phyloP scores from a whole-genome alignment of 2,797 vertebrate species.

The Toxotes lorentzi region DNA sequence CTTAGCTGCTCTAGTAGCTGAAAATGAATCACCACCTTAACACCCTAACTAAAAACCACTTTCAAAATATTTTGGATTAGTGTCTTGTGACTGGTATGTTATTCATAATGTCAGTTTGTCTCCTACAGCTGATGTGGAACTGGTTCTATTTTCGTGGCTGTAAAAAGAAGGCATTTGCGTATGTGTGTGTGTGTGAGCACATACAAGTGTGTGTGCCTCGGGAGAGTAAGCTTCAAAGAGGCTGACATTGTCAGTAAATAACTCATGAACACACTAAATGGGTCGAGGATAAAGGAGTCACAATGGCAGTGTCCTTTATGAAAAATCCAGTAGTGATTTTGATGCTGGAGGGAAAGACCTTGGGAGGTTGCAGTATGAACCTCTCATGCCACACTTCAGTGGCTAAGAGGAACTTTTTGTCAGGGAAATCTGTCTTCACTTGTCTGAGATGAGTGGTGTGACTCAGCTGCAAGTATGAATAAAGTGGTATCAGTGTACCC shows the following conservation, averaged over 20 bases:
- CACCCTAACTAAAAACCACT: neutral
- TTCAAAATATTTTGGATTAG: neutral
- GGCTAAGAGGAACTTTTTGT: slow-evolving; percentile 23
- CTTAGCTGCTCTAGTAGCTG: neutral
- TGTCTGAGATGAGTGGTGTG: slow-evolving; percentile 8
- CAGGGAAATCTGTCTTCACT: slow-evolving; percentile 21
- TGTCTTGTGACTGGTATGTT: neutral
- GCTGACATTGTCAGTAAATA: slow-evolving; percentile 74
- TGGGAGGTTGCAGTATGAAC: slow-evolving; percentile 26
- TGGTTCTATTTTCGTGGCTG: slow-evolving; percentile 49
- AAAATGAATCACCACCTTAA: neutral
- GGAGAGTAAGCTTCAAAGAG: slow-evolving; percentile 43
- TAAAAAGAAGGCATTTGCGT: slow-evolving; percentile 26
- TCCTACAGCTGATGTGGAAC: neutral
- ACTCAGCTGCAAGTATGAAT: slow-evolving; percentile 24
- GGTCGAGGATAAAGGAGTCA: slow-evolving; percentile 59
- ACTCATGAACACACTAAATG: slow-evolving; percentile 78
- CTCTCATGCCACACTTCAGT: slow-evolving; percentile 25
- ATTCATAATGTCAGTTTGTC: neutral
- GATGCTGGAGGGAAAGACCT: slow-evolving; percentile 50
- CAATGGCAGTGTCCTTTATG: slow-evolving; percentile 74
- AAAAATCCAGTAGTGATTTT: slow-evolving; percentile 73
- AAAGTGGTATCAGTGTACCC: neutral
- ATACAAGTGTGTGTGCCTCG: neutral
- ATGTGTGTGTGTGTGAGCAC: slow-evolving; percentile 7